Percentiles rank a stretch among this genome's conserved stretches.
Conservation (phyloP, 2,797 vertebrate genomes). For the Carapus acus region DNA sequence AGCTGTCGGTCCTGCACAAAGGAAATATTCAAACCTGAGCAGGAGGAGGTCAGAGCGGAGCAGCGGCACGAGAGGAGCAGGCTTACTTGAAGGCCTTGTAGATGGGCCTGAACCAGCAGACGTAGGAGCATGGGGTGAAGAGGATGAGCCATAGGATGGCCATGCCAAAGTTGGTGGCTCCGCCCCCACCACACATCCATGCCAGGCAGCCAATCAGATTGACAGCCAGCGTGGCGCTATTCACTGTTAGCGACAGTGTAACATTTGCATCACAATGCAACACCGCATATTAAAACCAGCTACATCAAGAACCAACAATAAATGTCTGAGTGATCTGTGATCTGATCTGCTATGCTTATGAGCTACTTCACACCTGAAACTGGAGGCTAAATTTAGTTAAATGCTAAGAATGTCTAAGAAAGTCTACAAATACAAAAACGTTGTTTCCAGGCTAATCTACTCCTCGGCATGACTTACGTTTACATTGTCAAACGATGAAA, state of each 20-base stretch:
- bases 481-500: conserved; percentile 41
- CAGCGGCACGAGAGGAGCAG: neutral
- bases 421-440: conserved; percentile 7
- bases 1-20: conserved; percentile 86
- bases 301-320: too few relatives aligned
- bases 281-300: conserved; percentile 22
- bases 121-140: conserved; percentile 90
- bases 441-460: conserved; percentile 17
- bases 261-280: conserved; percentile 2
- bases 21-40: conserved; percentile 2
- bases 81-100: conserved; percentile 97
- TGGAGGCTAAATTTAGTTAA: conserved; percentile 11
- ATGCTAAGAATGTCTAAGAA: conserved; percentile 19
- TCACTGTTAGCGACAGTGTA: conserved; percentile 73
- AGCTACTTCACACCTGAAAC: neutral
- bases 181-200: conserved; percentile 89
- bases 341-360: too few relatives aligned
- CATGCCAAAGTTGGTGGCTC: conserved; percentile 86
- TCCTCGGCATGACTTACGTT: conserved; percentile 49
- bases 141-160: conserved; percentile 92
- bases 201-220: conserved; percentile 92
- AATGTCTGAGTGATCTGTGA: too few relatives aligned
- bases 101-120: conserved; percentile 95
- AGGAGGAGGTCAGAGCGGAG: conserved; percentile 6
- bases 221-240: conserved; percentile 79